A percentile compares a stretch with the other conserved stretches of the same genome.
These are phyloP conservation scores for Papilio protenor DNA, from an alignment of 2,888 invertebrate genomes.

Conservation along the genomic window DNA sequence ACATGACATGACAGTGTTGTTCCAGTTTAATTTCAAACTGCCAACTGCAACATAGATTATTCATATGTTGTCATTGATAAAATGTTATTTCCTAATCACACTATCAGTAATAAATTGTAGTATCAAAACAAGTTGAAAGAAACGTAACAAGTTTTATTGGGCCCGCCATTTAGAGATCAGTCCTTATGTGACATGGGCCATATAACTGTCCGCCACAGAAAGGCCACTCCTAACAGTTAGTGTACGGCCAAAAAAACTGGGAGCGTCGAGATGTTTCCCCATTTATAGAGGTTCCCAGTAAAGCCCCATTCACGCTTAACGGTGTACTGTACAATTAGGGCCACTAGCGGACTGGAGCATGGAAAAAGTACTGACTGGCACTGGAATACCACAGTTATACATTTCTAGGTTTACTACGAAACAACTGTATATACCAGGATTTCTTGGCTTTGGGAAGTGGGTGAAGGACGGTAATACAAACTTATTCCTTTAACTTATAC, in stretches of 20 bases:
- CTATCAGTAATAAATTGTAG: conserved; percentile 6
- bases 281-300: conserved; percentile 61
- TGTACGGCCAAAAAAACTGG: conserved; percentile 56
- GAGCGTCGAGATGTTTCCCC: conserved; percentile 51
- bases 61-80: not conserved
- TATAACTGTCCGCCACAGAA: conserved; percentile 49
- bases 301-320: conserved; percentile 58
- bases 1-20: no score
- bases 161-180: conserved; percentile 43
- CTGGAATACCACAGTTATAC: conserved; percentile 31
- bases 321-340: conserved; percentile 63
- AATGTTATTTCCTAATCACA: not conserved
- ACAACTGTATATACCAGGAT: conserved; percentile 4
- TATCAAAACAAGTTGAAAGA: not conserved
- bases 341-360: conserved; percentile 38
- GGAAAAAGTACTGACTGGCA: conserved; percentile 45
- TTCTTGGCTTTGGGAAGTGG: not conserved
- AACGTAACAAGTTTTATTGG: conserved; percentile 7
- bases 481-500: no score
- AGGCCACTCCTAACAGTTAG: conserved; percentile 54
- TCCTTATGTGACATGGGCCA: conserved; percentile 44
- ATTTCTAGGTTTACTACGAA: conserved; percentile 15
- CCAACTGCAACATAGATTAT: no score
- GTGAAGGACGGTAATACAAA: conserved; percentile 3
- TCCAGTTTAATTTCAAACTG: no score